Percentiles rank a stretch among this genome's conserved stretches.
These are phyloP conservation scores for Coturnix japonica DNA, from an alignment of 2,113 vertebrate species.

Conservation along the genomic window DNA sequence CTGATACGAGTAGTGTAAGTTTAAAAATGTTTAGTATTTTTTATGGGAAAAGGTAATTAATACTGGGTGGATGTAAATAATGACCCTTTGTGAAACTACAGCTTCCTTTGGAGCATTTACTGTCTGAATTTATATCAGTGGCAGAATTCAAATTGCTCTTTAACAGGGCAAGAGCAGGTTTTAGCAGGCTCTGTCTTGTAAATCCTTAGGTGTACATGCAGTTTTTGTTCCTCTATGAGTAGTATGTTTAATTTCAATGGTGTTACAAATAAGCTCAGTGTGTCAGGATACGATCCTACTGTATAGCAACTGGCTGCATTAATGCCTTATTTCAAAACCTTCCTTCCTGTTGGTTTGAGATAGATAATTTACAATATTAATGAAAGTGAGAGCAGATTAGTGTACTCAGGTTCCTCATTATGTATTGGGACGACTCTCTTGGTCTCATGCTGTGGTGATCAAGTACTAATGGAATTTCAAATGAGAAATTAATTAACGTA, in stretches of 20 bases:
- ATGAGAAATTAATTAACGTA: slow-evolving; percentile 69
- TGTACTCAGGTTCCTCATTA: slow-evolving; percentile 51
- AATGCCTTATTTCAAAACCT: slow-evolving; percentile 52
- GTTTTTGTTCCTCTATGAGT: background rate
- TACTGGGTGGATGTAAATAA: slow-evolving; percentile 7
- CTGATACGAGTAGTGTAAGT: background rate
- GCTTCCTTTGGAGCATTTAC: slow-evolving; percentile 16
- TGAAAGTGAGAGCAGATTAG: slow-evolving; percentile 64
- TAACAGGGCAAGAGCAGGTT: background rate
- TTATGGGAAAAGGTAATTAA: slow-evolving; percentile 21
- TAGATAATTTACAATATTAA: slow-evolving; percentile 65
- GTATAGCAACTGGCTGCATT: slow-evolving; percentile 3
- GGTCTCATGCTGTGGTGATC: slow-evolving; percentile 64
- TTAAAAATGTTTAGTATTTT: background rate
- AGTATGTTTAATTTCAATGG: slow-evolving; percentile 17
- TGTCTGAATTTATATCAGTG: background rate
- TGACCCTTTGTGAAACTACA: background rate
- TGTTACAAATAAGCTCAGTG: slow-evolving; percentile 2
- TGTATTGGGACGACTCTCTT: background rate
- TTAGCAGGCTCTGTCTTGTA: background rate
- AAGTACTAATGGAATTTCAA: slow-evolving; percentile 74
- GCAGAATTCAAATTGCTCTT: slow-evolving; percentile 37
- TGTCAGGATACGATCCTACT: background rate
- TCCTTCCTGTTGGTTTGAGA: slow-evolving; percentile 39
- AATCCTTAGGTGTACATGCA: background rate